phyloP scores from a whole-genome alignment of 2,113 vertebrate species.

The Rafetus swinhoei region DNA sequence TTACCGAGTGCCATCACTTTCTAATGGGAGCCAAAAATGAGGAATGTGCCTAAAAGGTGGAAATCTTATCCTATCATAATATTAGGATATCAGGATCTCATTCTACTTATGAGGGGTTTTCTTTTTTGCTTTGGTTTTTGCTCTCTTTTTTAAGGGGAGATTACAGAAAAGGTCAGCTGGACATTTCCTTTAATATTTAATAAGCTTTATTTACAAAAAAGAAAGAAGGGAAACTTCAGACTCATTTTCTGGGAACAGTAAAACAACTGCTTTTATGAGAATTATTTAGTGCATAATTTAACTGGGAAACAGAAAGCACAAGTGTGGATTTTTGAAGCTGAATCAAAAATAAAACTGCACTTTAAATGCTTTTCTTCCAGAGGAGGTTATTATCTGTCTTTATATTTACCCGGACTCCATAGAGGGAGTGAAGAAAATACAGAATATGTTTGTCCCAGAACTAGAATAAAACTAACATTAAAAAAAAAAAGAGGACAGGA shows the following conservation, averaged over 20 bases:
- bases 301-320: neutral
- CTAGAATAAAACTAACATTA: neutral
- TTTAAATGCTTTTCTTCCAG: neutral
- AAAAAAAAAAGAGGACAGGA: slow-evolving; percentile 27
- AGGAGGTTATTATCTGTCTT: neutral
- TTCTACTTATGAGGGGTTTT: neutral
- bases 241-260: neutral
- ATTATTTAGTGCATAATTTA: slow-evolving; percentile 4
- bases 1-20: neutral
- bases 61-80: neutral
- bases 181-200: neutral
- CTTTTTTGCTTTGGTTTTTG: neutral
- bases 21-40: neutral
- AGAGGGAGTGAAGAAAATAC: neutral
- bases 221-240: neutral
- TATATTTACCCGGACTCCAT: slow-evolving; percentile 30
- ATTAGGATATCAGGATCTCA: neutral
- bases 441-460: neutral
- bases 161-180: neutral
- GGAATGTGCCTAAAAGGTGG: neutral
- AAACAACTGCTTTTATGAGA: slow-evolving; percentile 11
- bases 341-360: neutral
- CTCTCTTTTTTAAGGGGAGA: neutral
- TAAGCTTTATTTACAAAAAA: neutral
- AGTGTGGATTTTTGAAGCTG: neutral